Evolutionary conservation across 1,140 invertebrate genomes (phyloP), one percentile per base, ranked within the genome.

Genomic region (Limonius californicus): DNA sequence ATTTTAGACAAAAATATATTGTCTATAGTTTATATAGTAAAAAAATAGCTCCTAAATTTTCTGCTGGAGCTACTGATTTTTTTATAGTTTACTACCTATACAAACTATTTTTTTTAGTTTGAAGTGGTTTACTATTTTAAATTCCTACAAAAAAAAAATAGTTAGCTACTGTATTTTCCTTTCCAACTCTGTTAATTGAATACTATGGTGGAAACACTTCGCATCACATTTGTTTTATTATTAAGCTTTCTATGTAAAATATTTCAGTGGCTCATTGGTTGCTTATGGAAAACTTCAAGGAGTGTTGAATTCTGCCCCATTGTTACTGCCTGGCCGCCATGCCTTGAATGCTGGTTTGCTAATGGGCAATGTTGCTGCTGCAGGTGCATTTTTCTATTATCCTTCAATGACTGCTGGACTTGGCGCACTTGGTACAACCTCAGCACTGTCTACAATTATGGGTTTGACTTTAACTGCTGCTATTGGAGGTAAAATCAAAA

Each of bases 241-340:
- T n/a, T n/a, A n/a, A n/a, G n/a, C n/a, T n/a, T n/a, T 12, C 14
- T 47, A 18, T 18, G n/a, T 47, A 64, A 32, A 43, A n/a, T 56
- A 57, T 47, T 77, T 7, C 73, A 93, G 90, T 69, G 92, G 92
- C 1, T 93, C 90, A 0, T 77, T 95, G 35, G 84, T 95, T 39
- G 93, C 93, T n/a, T 95, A 94, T 78, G 92, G 91, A 59, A 95
- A 95, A 81, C 83, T 95, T 4, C 92, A 95, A 80, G 91, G 92
- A 12, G 42, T 91, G 7, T 77, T 95, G 19, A 88, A 85, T 53
- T 94, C 91, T 4, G 83, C 88, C 14, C 90, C 93, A 1, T 76
- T 94, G 0, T 74, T 94, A 12, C 78, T 95, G 32, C 92, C 92
- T n/a, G 92, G 90, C 3, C 80, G 92, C 11, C 90, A 95, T 77